A percentile compares a stretch with the other conserved stretches of the same genome.
These are phyloP conservation scores for Anhinga rufa DNA, from an alignment of 2,113 vertebrate genomes.

Conservation along the genomic window DNA sequence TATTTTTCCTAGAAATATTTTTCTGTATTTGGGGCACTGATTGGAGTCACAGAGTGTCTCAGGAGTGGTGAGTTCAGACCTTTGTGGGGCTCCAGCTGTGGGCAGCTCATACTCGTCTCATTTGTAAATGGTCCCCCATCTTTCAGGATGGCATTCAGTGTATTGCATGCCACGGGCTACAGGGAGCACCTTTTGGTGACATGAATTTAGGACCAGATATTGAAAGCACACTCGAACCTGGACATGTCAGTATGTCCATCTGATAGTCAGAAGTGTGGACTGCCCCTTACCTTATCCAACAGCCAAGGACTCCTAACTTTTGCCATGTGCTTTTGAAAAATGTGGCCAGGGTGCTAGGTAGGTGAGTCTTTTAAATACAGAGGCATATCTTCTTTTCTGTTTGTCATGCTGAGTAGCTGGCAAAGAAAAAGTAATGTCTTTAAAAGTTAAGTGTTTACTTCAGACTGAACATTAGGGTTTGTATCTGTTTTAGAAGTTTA, in stretches of 20 bases:
- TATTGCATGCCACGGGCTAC: neutral
- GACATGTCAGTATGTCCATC: neutral
- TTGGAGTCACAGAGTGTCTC: neutral
- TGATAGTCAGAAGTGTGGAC: neutral
- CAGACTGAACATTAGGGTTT: neutral
- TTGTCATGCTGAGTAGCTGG: neutral
- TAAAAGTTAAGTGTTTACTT: neutral
- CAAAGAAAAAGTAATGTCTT: neutral
- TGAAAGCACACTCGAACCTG: neutral
- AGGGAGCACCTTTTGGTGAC: neutral
- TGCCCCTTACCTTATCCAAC: neutral
- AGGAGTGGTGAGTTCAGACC: neutral
- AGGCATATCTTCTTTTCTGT: neutral
- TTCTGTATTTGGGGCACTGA: neutral
- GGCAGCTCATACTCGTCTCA: neutral
- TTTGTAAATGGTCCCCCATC: accelerated
- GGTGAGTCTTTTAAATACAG: neutral
- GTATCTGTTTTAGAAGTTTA: neutral
- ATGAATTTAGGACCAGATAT: neutral
- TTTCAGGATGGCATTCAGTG: neutral
- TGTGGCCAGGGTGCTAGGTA: neutral
- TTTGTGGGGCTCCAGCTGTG: neutral
- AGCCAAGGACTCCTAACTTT: neutral
- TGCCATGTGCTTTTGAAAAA: neutral
- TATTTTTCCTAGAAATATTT: neutral